Evolutionary conservation across 2,888 invertebrate species (phyloP), one percentile per base, ranked within the genome.

Genomic region (Protophormia terraenovae): DNA sequence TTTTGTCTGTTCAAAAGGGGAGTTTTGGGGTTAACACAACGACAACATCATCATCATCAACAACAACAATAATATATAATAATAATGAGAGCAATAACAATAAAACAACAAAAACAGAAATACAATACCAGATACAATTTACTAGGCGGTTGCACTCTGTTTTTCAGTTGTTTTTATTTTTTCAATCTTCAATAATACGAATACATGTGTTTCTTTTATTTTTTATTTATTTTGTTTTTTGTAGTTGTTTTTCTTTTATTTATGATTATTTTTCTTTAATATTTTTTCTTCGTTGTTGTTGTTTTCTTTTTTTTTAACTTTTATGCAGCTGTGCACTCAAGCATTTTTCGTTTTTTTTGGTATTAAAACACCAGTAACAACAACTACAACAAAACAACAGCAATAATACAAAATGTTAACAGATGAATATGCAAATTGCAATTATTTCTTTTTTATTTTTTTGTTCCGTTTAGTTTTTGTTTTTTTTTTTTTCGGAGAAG

Each of bases 351-450:
- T 86, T 88, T 81, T 53, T 45, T 22, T 41, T 79, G 1, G 22
- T 10, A 22, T 5, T 14, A 24, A 27, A 50, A 58, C 29, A 45
- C 29, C 53, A 77, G 45, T 58, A 69, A 32, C 67, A 47, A 16
- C 32, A 64, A 45, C 38, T 55, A 47, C 29, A 38, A 55, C 19
- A 58, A n/a, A n/a, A n/a, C n/a, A n/a, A n/a, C n/a, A n/a, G n/a
- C n/a, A 35, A 38, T 3, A 50, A 66, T 62, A 50, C 69, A 62
- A 83, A 72, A 77, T 86, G 88, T 86, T 87, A 88, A 77, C 80
- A 89, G 89, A 90, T 89, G 87, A 88, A 89, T 89, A 91, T 90
- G 91, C 89, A 89, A 91, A 90, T 90, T 89, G 67, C 50, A 79
- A 78, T 78, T 60, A 72, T 60, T 83, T 82, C 55, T 82, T 82